Percentiles rank a stretch among this genome's conserved stretches.
Evolutionary conservation across 2,888 invertebrate species (phyloP).

Genomic region (Halocaridina rubra): DNA sequence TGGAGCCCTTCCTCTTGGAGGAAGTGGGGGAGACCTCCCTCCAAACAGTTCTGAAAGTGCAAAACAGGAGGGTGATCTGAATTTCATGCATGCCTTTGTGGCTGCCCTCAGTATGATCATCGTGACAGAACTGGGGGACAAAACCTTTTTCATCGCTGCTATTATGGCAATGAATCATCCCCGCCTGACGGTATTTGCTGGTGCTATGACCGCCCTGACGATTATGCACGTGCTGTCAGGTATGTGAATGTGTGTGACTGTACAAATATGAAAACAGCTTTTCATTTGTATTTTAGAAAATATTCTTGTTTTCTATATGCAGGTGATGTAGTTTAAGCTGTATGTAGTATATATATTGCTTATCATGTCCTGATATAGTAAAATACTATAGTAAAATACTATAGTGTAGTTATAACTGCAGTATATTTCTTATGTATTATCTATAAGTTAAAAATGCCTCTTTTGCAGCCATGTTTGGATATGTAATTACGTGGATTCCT

Average conservation of each 20-base stretch:
- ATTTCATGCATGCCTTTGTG: conserved; percentile 92
- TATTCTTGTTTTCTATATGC: too few relatives aligned
- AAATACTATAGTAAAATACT: too few relatives aligned
- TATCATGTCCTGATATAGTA: too few relatives aligned
- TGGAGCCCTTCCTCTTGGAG: not conserved
- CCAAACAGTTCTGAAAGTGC: conserved; percentile 14
- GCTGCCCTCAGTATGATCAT: conserved; percentile 96
- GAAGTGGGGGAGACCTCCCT: too few relatives aligned
- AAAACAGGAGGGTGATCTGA: conserved; percentile 32
- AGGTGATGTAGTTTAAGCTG: too few relatives aligned
- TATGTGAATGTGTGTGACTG: too few relatives aligned
- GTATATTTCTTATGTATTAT: not conserved
- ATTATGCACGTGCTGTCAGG: conserved; percentile 94
- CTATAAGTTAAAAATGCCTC: not conserved
- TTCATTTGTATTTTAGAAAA: too few relatives aligned
- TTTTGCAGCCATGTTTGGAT: conserved; percentile 61
- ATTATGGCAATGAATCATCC: conserved; percentile 99
- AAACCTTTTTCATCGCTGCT: conserved; percentile 99
- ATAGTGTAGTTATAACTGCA: not conserved
- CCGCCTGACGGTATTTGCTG: conserved; percentile 88
- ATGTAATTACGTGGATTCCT: conserved; percentile 62
- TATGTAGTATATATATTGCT: too few relatives aligned
- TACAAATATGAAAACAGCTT: too few relatives aligned
- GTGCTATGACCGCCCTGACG: conserved; percentile 91
- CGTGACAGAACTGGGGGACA: conserved; percentile 97